Evolutionary conservation across 2,113 vertebrate genomes (phyloP).

Genomic region (Rhinolophus sinicus): DNA sequence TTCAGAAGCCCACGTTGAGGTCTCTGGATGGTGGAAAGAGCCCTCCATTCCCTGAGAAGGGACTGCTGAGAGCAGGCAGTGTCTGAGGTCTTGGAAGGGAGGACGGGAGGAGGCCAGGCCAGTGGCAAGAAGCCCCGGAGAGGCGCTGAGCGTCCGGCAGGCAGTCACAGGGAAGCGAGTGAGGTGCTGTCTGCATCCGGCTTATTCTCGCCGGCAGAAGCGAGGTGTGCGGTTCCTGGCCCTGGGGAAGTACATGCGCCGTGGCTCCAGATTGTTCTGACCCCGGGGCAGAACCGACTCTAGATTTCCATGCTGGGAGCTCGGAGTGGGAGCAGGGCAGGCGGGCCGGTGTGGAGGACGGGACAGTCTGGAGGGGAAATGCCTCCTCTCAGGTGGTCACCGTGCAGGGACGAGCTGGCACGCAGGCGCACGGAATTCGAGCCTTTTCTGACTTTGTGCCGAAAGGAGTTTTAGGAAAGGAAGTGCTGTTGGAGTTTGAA

Average conservation of each 20-base stretch:
- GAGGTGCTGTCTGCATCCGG: accelerated
- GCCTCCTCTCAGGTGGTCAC: accelerated
- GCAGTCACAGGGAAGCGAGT: accelerated
- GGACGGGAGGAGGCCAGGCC: neutral
- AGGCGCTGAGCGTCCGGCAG: too few relatives aligned
- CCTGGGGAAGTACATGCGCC: accelerated
- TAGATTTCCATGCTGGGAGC: accelerated
- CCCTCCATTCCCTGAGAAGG: neutral
- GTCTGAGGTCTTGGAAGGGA: neutral
- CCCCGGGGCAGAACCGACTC: accelerated
- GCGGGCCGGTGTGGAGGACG: accelerated
- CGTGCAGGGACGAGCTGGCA: accelerated
- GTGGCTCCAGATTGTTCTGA: accelerated
- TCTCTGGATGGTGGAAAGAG: accelerated
- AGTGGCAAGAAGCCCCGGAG: accelerated
- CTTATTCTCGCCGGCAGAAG: accelerated
- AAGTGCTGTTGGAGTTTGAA: neutral
- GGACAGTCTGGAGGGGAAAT: accelerated
- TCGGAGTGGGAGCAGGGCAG: accelerated
- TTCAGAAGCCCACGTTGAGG: neutral
- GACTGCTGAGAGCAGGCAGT: accelerated
- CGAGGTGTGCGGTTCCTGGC: accelerated
- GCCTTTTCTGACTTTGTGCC: accelerated
- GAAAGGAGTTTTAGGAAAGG: neutral
- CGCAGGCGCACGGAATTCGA: accelerated